A percentile compares a stretch with the other conserved stretches of the same genome.
Evolutionary conservation across 2,888 invertebrate species (phyloP).

Genomic region (Plagiodera versicolora): DNA sequence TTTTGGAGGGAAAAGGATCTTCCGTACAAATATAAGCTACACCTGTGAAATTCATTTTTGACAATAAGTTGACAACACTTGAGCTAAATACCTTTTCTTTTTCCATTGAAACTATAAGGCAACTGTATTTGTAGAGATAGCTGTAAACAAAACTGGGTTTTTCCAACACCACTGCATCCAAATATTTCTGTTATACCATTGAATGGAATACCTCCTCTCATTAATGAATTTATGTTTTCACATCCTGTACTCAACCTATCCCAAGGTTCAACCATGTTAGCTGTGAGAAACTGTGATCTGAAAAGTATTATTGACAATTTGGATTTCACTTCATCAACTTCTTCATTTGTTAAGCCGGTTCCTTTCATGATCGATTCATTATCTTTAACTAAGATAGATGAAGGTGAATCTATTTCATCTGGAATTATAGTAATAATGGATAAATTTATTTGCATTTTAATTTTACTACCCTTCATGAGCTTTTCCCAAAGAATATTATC

Average conservation of each 20-base stretch:
- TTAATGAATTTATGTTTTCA: conserved; percentile 59
- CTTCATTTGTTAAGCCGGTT: conserved; percentile 2
- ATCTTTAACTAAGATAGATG: conserved; percentile 12
- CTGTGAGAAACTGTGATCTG: conserved; percentile 23
- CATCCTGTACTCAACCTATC: conserved; percentile 60
- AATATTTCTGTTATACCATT: conserved; percentile 75
- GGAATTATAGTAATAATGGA: not conserved
- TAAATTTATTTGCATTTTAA: not conserved
- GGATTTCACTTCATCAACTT: conserved; percentile 15
- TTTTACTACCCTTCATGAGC: not conserved
- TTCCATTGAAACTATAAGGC: conserved; percentile 58
- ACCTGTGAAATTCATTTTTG: conserved; percentile 35
- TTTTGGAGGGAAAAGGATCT: conserved; percentile 71
- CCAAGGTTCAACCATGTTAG: conserved; percentile 38
- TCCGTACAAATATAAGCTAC: conserved; percentile 79
- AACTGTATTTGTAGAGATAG: conserved; percentile 67
- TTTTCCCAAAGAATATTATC: not conserved
- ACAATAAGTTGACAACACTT: not conserved
- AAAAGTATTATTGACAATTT: conserved; percentile 11
- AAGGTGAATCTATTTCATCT: conserved; percentile 6
- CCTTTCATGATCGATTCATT: conserved; percentile 6
- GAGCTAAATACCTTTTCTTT: conserved; percentile 52
- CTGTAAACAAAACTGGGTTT: conserved; percentile 80
- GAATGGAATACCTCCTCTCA: conserved; percentile 69
- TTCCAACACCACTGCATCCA: conserved; percentile 81